Evolutionary conservation across 1,140 invertebrate species (phyloP).

Genomic region (Macrocentrus cingulum): DNA sequence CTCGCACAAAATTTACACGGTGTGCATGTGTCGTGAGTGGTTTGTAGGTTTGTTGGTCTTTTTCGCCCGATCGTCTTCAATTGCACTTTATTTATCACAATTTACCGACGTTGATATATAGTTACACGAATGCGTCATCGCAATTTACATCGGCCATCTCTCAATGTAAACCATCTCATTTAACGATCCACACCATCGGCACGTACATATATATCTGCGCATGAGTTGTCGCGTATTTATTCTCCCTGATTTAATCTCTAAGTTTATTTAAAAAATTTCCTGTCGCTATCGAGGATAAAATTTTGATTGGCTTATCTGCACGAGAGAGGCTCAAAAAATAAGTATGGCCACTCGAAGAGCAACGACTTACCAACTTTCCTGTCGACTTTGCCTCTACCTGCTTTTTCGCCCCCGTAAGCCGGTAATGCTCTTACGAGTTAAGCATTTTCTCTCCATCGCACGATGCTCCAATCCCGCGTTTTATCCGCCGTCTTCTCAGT

Average conservation of each 20-base stretch:
- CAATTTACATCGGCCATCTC: conserved; percentile 54
- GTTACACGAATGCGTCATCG: conserved; percentile 48
- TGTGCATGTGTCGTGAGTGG: no score
- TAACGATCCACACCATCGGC: conserved; percentile 38
- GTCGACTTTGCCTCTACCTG: conserved; percentile 16
- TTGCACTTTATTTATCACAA: conserved; percentile 57
- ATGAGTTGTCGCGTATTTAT: background rate
- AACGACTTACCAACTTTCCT: conserved; percentile 6
- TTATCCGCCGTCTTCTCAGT: background rate
- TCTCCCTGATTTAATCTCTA: background rate
- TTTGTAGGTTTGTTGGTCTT: no score
- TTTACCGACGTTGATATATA: conserved; percentile 55
- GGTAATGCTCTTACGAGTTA: conserved; percentile 32
- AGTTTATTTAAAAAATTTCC: background rate
- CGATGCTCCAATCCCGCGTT: conserved; percentile 6
- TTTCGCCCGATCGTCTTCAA: conserved; percentile 42
- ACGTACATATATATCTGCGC: background rate
- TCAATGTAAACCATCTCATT: conserved; percentile 54
- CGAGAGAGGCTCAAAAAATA: background rate
- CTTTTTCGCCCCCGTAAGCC: conserved; percentile 27
- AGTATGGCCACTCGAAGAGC: background rate
- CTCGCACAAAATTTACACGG: no score
- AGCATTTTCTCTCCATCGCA: conserved; percentile 25
- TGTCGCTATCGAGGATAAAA: no score
- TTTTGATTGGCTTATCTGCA: conserved; percentile 1